These are phyloP conservation scores for Antitype chi DNA, from an alignment of 2,888 invertebrate species.

Conservation along the genomic window DNA sequence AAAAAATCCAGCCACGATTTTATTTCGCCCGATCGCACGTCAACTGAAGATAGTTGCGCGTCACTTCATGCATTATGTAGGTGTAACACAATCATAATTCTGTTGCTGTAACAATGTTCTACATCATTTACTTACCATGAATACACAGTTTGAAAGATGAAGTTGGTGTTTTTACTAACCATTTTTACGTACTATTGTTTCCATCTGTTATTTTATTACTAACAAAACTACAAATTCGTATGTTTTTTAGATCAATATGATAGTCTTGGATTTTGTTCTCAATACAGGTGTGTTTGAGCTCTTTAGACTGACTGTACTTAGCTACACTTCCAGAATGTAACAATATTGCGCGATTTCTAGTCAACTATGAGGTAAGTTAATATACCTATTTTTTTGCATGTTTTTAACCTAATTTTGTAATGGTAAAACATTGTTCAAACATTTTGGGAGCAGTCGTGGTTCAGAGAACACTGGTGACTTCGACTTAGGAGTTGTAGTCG, in stretches of 20 bases:
- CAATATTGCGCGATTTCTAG: constrained; percentile 39
- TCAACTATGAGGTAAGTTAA: constrained; percentile 68
- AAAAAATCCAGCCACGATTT: too few species aligned
- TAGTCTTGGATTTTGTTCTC: constrained; percentile 84
- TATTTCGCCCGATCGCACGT: too few species aligned
- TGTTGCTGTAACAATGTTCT: neutral
- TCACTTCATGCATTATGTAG: too few species aligned
- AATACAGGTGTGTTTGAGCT: constrained; percentile 79
- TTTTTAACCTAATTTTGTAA: too few species aligned
- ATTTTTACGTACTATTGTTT: constrained; percentile 6
- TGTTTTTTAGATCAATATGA: constrained; percentile 54
- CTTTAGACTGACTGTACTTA: constrained; percentile 76
- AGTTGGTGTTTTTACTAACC: neutral
- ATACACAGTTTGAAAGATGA: neutral
- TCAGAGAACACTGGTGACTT: too few species aligned
- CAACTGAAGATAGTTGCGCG: neutral
- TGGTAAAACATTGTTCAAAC: too few species aligned
- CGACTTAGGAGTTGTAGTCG: too few species aligned
- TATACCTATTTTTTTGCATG: neutral
- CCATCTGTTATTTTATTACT: constrained; percentile 11
- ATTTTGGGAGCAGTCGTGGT: too few species aligned
- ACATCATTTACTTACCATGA: neutral
- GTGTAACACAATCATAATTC: too few species aligned
- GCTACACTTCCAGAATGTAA: constrained; percentile 78
- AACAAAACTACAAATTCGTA: constrained; percentile 3